Base-by-base conservation (phyloP, 2,888 invertebrate species). In the Lasioglossum calceatum region DNA sequence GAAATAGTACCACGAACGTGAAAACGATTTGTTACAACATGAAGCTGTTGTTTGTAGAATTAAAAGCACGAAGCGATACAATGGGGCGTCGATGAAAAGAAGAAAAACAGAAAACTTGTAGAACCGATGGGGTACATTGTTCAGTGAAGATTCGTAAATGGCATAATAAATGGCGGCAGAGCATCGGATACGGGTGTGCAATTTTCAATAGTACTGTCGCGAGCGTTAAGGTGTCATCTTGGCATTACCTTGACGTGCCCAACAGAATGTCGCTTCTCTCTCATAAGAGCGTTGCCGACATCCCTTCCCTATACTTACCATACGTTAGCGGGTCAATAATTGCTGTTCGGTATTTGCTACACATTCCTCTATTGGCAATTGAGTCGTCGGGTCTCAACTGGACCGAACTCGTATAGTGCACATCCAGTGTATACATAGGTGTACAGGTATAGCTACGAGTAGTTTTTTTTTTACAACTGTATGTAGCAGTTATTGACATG, bases 171-270 rank as follows among this genome's bases (percentile, higher is more conserved):
- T 64, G 70, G 36, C 10, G 77, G 64, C 61, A 47, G 44, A 50
- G 61, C 64, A 80, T 39, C 23, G 32, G 39, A 71, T 61, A 76
- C 47, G 32, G 42, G 39, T 32, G 72, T 64, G 71, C 79, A 75
- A 83, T 77, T 27, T 82, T 4, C 61, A 39, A 27, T n/a, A 42
- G 61, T 39, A 70, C 64, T 86, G 64, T 75, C 67, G 36, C 75
- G 61, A 58, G 54, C 58, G 58, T 47, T 79, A 88, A 87, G 87
- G 84, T 87, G 89, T 90, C 90, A 90, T 90, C 86, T 70, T 47
- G 54, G 86, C 87, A 88, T 93, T 90, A 91, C 93, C 92, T 93
- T 92, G 93, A 92, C 92, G 92, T 92, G 92, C 92, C 93, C 89
- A 91, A 79, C 81, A 86, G 85, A 86, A 89, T 89, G 81, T 89